Conservation (phyloP, 2,797 vertebrate genomes). For the Leptoclinus maculatus region DNA sequence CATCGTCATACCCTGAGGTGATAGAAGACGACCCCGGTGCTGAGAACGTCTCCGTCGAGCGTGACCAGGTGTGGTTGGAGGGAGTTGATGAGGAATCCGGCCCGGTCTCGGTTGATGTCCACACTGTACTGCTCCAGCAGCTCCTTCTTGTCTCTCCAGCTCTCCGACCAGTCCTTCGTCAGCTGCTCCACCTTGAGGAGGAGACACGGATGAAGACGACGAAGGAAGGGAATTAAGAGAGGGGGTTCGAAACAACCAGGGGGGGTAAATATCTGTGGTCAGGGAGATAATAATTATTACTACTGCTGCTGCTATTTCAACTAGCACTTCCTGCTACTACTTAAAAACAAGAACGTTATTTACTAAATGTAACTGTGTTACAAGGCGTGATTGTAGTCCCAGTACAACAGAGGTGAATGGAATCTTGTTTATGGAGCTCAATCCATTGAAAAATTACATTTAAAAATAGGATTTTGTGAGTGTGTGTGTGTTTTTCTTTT, state of each 20-base stretch:
- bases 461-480: not conserved
- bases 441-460: not conserved
- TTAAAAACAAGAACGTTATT: not conserved
- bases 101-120: constrained; percentile 91
- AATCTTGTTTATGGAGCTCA: not conserved
- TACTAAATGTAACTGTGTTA: not conserved
- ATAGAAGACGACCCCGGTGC: constrained; percentile 94
- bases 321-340: not conserved
- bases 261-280: not conserved
- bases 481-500: not conserved
- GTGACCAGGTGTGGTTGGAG: constrained; percentile 92
- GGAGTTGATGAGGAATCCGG: constrained; percentile 91
- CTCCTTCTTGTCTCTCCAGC: constrained; percentile 91
- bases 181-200: constrained; percentile 92
- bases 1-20: constrained; percentile 89
- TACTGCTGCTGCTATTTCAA: not conserved
- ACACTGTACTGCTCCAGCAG: constrained; percentile 93
- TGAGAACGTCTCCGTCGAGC: constrained; percentile 93
- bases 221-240: not conserved
- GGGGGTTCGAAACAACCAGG: not conserved
- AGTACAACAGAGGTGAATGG: not conserved
- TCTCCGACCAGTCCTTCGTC: constrained; percentile 93
- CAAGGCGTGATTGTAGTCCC: not conserved
- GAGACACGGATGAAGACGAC: not conserved
- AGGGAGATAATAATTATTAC: not conserved